Percentiles rank a stretch among this genome's conserved stretches.
These are phyloP conservation scores for Lineus longissimus DNA, from an alignment of 1,140 invertebrate species.

Conservation along the genomic window DNA sequence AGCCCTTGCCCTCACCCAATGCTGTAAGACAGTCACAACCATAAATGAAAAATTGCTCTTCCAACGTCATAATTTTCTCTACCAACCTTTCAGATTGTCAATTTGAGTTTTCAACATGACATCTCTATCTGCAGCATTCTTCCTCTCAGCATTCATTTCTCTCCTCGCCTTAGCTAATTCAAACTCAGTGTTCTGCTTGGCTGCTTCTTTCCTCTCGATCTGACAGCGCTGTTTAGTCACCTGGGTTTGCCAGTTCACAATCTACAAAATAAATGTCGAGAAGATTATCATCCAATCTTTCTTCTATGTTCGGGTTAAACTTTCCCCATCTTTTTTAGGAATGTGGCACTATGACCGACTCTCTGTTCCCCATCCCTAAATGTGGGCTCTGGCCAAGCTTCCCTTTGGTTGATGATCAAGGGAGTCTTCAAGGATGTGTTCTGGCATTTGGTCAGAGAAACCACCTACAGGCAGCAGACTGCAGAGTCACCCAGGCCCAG, in stretches of 20 bases:
- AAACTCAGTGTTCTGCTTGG: constrained; percentile 39
- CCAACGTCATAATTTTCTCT: too few species aligned
- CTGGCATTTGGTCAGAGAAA: too few species aligned
- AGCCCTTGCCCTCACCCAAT: too few species aligned
- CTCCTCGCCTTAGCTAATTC: constrained; percentile 34
- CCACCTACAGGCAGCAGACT: too few species aligned
- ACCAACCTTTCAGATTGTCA: constrained; percentile 37
- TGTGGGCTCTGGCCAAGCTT: too few species aligned
- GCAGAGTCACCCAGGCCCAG: too few species aligned
- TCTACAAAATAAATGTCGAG: constrained; percentile 21
- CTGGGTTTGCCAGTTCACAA: constrained; percentile 31
- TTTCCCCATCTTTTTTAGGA: background rate
- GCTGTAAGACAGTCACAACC: too few species aligned
- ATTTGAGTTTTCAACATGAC: constrained; percentile 20
- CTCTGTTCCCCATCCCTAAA: too few species aligned
- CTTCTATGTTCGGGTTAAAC: background rate
- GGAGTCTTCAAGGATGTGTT: too few species aligned
- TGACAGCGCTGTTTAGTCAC: constrained; percentile 29
- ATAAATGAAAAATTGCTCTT: too few species aligned
- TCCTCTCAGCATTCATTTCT: constrained; percentile 30
- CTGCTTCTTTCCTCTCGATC: constrained; percentile 38
- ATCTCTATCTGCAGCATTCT: constrained; percentile 25
- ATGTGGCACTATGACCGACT: too few species aligned
- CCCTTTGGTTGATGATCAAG: too few species aligned
- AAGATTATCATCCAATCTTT: background rate